These are phyloP conservation scores for Alfaro cultratus DNA, from an alignment of 2,797 vertebrate species.

Conservation along the genomic window DNA sequence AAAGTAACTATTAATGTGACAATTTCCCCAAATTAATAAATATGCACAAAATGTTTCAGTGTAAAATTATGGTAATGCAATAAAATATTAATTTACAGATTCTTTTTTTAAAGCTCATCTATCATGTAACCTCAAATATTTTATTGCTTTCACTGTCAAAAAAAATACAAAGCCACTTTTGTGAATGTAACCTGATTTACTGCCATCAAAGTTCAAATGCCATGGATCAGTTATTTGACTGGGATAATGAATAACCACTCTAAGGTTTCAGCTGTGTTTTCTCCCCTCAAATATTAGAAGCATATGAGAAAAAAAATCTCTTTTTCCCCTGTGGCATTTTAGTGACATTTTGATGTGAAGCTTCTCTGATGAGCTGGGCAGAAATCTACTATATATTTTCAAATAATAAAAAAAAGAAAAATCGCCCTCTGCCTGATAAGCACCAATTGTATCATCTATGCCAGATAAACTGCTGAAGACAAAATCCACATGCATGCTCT, in stretches of 20 bases:
- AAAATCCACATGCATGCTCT: constrained; percentile 59
- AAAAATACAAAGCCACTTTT: constrained; percentile 12
- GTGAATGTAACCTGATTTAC: constrained; percentile 33
- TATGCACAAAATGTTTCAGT: background rate
- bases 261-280: constrained; percentile 59
- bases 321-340: constrained; percentile 83
- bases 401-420: constrained; percentile 54
- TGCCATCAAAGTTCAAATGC: constrained; percentile 47
- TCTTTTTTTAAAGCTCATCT: background rate
- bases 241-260: constrained; percentile 77
- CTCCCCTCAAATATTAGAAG: constrained; percentile 64
- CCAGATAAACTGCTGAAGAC: constrained; percentile 62
- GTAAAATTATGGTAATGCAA: background rate
- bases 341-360: constrained; percentile 83
- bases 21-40: background rate
- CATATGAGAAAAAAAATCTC: constrained; percentile 62
- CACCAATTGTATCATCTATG: constrained; percentile 61
- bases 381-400: constrained; percentile 70
- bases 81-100: background rate
- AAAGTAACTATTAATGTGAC: background rate
- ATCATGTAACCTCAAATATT: background rate
- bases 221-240: constrained; percentile 61
- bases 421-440: constrained; percentile 49
- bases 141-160: background rate
- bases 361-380: constrained; percentile 66